Conservation (phyloP, 2,797 vertebrate species). For the Peromyscus nudipes region DNA sequence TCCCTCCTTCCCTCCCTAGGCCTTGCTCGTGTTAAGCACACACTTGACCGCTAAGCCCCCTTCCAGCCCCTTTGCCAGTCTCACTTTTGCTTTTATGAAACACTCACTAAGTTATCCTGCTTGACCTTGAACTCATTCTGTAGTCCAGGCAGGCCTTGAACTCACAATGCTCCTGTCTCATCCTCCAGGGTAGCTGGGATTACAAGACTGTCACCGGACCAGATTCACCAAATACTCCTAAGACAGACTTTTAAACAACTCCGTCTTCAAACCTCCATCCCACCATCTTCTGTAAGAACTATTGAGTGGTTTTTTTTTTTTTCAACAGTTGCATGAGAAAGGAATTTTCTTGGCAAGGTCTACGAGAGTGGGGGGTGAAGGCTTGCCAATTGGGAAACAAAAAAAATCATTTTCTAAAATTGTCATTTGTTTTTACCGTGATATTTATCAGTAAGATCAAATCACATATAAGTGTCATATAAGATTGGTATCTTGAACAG, state of each 20-base stretch:
- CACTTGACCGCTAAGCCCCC: not conserved
- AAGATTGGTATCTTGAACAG: conserved; percentile 51
- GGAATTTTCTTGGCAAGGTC: conserved; percentile 29
- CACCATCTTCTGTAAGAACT: conserved; percentile 3
- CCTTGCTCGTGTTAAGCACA: too few relatives aligned
- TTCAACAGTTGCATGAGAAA: conserved; percentile 19
- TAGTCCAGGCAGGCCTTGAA: not conserved
- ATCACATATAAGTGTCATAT: conserved; percentile 9
- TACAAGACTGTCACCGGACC: not conserved
- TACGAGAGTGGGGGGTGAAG: not conserved
- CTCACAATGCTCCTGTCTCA: not conserved
- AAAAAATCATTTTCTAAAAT: conserved; percentile 73
- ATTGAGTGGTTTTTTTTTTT: not conserved
- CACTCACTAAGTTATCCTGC: not conserved
- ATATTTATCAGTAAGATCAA: conserved; percentile 72
- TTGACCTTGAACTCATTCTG: not conserved
- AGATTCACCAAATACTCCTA: not conserved
- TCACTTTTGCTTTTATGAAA: not conserved
- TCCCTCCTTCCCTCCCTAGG: not conserved
- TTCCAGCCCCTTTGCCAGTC: not conserved
- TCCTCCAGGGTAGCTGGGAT: not conserved
- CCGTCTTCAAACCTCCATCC: not conserved
- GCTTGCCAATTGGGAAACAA: not conserved
- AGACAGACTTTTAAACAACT: not conserved
- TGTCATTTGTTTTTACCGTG: conserved; percentile 63